Base-by-base conservation (phyloP, 2,113 vertebrate genomes). In the Galemys pyrenaicus region DNA sequence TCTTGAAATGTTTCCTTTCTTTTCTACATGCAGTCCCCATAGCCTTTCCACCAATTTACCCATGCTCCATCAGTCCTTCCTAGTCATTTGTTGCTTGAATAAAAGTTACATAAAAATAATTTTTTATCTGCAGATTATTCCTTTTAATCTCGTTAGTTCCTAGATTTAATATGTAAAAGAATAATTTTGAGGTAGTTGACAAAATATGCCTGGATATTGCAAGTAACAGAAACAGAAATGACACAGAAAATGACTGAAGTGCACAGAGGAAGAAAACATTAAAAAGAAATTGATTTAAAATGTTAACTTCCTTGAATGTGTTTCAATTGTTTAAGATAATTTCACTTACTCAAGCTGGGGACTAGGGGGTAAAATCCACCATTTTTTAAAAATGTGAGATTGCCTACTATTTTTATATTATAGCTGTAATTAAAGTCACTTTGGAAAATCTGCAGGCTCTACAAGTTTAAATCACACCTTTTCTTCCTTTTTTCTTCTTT, bases 171-270 rank as follows among this genome's bases (percentile, higher is more conserved):
- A 82, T 77, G n/a, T 51, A 89, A 83, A 88, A 37, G 62, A 19
- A 83, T 87, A 75, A 89, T 84, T 85, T 90, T 83, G 26, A 92
- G 4, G 6, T 84, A 85, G 9, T 62, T 92, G 41, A 56, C 9
- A 89, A 95, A 80, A 90, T 84, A 26, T 87, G 54, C 35, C 65
- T 49, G 13, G 84, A 11, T 54, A 60, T 39, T 94, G 32, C 39
- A 88, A 68, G 58, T 68, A 82, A 35, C 28, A 89, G 56, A 92
- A 93, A 51, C 6, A 12, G 87, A 87, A 49, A 17, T 80, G 8
- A 77, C 44, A n/a, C 2, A 35, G 28, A 39, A 49, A 4, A 56
- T 1, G 62, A 74, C 28, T 65, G 41, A 6, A 51, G 11, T 28
- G 5, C 26, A 49, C 32, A 65, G 30, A 77, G 30, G 67, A 92